Base-by-base conservation (phyloP, 1,140 invertebrate species). In the Macrosteles quadrilineatus region DNA sequence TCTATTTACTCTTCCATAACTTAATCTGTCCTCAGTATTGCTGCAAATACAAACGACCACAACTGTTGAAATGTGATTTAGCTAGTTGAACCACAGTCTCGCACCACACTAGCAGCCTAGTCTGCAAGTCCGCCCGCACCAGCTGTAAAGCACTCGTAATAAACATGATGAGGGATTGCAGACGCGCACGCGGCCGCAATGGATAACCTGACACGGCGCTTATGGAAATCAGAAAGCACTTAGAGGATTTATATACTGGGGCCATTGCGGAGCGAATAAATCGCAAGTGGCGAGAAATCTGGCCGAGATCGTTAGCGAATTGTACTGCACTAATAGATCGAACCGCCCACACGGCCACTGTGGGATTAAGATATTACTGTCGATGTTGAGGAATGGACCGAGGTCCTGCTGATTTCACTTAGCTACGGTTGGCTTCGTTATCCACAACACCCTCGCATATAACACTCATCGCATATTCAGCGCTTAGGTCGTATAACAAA, bases 151-250 rank as follows among this genome's bases (percentile, higher is more conserved):
- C n/a, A n/a, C n/a, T n/a, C n/a, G n/a, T n/a, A n/a, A n/a, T n/a
- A n/a, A n/a, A n/a, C n/a, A n/a, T n/a, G n/a, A n/a, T n/a, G n/a
- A n/a, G n/a, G n/a, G n/a, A n/a, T n/a, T n/a, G n/a, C n/a, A n/a
- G n/a, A n/a, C n/a, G n/a, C n/a, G n/a, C n/a, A n/a, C n/a, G n/a
- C n/a, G n/a, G n/a, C n/a, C n/a, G n/a, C n/a, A n/a, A n/a, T n/a
- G n/a, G n/a, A n/a, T n/a, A n/a, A n/a, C n/a, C n/a, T n/a, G n/a
- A n/a, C n/a, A 50, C 47, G 21, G 6, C 4, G 47, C 47, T 50
- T 50, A 50, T 50, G 47, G 47, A 50, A 50, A 50, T 50, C 47
- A 50, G 47, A n/a, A 50, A 50, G 47, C 47, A 50, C 47, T 50
- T 50, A 50, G 47, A 50, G 47, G 47, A 50, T 50, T 50, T 50